Conservation (phyloP, 1,140 invertebrate species). For the Polypedilum vanderplanki region DNA sequence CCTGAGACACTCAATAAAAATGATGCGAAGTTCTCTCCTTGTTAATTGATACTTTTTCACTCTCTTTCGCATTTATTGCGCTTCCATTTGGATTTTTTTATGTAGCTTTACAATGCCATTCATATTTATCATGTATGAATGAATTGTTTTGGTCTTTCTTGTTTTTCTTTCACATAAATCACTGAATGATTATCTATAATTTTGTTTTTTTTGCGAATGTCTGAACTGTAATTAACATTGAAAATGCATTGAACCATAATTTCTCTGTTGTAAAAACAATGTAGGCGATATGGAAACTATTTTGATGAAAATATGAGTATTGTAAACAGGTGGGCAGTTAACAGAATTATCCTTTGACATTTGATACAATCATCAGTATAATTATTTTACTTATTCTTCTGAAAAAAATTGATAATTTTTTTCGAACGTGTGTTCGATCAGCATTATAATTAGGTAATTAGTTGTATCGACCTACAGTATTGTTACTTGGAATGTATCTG, state of each 20-base stretch:
- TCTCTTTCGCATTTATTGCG: background rate
- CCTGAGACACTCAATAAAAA: background rate
- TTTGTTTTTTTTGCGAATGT: background rate
- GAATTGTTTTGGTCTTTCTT: background rate
- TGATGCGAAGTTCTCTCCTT: background rate
- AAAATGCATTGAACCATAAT: background rate
- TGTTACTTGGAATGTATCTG: background rate
- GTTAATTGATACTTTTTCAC: constrained; percentile 13
- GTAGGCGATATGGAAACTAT: background rate
- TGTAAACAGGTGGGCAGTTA: background rate
- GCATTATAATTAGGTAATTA: constrained; percentile 5
- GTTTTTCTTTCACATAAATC: background rate
- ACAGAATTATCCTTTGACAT: background rate
- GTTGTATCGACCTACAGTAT: background rate
- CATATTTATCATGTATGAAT: constrained; percentile 11
- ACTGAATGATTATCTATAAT: constrained; percentile 6
- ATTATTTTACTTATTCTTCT: constrained; percentile 2
- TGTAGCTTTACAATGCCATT: background rate
- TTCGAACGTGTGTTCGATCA: background rate
- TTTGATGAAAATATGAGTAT: background rate
- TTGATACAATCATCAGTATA: background rate
- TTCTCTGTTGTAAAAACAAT: background rate
- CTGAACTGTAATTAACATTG: background rate
- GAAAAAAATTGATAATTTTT: background rate
- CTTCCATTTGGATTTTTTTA: background rate